Base-by-base conservation (phyloP, 1,140 invertebrate species). In the Calephelis nemesis region DNA sequence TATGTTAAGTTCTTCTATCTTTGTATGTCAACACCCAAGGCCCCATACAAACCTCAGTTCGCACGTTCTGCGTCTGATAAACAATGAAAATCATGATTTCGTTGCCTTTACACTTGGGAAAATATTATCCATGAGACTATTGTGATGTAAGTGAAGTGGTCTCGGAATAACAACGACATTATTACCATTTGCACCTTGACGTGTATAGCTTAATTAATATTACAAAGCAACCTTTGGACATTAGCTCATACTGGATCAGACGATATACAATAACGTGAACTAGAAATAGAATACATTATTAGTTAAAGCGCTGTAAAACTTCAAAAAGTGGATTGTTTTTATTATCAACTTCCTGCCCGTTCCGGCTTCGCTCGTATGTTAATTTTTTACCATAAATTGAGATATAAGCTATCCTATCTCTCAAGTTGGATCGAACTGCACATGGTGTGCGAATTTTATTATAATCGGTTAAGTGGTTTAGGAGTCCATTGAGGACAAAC, bases 141-240 rank as follows among this genome's bases (percentile, higher is more conserved):
- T 47, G 47, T 72, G 67, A 72, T 72, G 67, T 72, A 67, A 72
- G 47, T 70, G 30, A 68, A 67, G 42, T 45, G 48, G 49, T 47
- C 19, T 50, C 40, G 8, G 72, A 70, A 76, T 74, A 72, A 63
- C 70, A 72, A 73, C 65, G 48, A n/a, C 48, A 69, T 68, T 74
- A 70, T 74, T 76, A 70, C 69, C 69, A 76, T 76, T 72, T 74
- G 68, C 62, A 74, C 72, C 67, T 71, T 71, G 70, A 70, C 12
- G 19, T 58, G 52, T 58, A 11, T 10, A 58, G 52, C 11, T 39
- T 12, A 58, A 58, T 30, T 58, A 58, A 54, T 54, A 68, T 15
- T 19, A 54, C 62, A 42, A 15, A 5, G n/a, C 62, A 45, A 54
- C 9, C 52, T 58, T 30, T 58, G 19, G 52, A 30, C 10, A 39